Conservation (phyloP, 2,888 invertebrate genomes). For the Mycogona germanica region DNA sequence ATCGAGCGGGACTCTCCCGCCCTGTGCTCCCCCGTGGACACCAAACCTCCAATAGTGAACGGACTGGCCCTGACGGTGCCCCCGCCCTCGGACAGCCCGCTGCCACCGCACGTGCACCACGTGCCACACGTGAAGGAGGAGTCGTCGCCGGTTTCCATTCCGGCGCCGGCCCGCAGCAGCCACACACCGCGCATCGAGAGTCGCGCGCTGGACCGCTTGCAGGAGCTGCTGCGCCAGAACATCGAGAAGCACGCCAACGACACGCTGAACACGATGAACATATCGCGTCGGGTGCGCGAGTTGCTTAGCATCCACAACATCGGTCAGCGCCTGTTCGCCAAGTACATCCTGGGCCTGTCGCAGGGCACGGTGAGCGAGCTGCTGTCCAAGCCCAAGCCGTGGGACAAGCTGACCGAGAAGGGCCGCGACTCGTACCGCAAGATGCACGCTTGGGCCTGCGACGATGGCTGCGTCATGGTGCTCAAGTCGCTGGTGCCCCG, state of each 20-base stretch:
- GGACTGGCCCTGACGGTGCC: background rate
- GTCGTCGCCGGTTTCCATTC: background rate
- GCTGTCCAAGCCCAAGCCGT: constrained; percentile 96
- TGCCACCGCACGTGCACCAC: background rate
- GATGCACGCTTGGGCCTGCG: constrained; percentile 99
- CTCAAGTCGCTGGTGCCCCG: constrained; percentile 96
- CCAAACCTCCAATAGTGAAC: constrained; percentile 24
- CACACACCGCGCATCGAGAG: constrained; percentile 59
- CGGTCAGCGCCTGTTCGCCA: constrained; percentile 96
- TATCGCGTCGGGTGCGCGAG: constrained; percentile 84
- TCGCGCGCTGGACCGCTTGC: constrained; percentile 50
- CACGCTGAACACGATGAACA: constrained; percentile 83
- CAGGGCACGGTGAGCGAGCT: constrained; percentile 98
- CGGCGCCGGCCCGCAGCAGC: background rate
- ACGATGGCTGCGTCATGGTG: constrained; percentile 91
- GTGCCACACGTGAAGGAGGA: constrained; percentile 42
- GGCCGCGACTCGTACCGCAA: constrained; percentile 98
- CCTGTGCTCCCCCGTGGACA: constrained; percentile 31
- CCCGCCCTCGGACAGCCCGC: constrained; percentile 4
- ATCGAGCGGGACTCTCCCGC: constrained; percentile 24
- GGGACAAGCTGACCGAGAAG: constrained; percentile 99
- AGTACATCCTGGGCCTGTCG: constrained; percentile 89
- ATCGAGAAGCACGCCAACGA: constrained; percentile 93
- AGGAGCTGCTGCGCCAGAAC: constrained; percentile 87
- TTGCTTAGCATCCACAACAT: constrained; percentile 94